Evolutionary conservation across 2,113 vertebrate species (phyloP).

Genomic region (Paramisgurnus dabryanus): DNA sequence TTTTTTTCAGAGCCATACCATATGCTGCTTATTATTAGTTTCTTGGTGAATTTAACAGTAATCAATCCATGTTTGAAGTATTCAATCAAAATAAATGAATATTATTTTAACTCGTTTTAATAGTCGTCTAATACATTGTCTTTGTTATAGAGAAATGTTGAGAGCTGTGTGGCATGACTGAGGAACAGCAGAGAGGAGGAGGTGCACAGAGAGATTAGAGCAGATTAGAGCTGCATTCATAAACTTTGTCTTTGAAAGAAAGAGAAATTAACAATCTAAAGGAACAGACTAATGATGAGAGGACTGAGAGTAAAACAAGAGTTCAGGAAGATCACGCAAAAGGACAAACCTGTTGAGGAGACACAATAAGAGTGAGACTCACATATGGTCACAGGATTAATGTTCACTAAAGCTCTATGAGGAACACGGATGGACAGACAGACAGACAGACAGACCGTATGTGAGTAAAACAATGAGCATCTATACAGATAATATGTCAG

Average conservation of each 20-base stretch:
- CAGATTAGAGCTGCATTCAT: slow-evolving; percentile 41
- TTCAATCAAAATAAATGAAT: neutral
- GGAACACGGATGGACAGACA: neutral
- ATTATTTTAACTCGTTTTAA: too few relatives aligned
- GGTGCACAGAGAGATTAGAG: slow-evolving; percentile 60
- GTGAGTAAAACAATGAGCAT: neutral
- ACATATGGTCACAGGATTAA: slow-evolving; percentile 21
- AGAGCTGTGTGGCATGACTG: neutral
- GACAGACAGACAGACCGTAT: neutral
- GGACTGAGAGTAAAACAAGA: neutral
- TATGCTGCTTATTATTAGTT: neutral
- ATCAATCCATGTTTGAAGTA: neutral
- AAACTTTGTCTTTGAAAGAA: slow-evolving; percentile 7
- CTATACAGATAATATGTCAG: neutral
- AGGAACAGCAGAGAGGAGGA: slow-evolving; percentile 9
- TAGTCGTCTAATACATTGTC: neutral
- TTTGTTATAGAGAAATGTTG: slow-evolving; percentile 3
- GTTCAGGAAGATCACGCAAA: neutral
- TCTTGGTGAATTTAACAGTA: neutral
- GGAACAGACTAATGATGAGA: neutral
- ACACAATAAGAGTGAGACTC: slow-evolving; percentile 8
- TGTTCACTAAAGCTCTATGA: neutral
- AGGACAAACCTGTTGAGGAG: neutral
- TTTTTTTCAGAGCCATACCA: neutral
- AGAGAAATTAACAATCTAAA: neutral